Evolutionary conservation across 2,113 vertebrate species (phyloP).

Genomic region (Chrysochloris asiatica): DNA sequence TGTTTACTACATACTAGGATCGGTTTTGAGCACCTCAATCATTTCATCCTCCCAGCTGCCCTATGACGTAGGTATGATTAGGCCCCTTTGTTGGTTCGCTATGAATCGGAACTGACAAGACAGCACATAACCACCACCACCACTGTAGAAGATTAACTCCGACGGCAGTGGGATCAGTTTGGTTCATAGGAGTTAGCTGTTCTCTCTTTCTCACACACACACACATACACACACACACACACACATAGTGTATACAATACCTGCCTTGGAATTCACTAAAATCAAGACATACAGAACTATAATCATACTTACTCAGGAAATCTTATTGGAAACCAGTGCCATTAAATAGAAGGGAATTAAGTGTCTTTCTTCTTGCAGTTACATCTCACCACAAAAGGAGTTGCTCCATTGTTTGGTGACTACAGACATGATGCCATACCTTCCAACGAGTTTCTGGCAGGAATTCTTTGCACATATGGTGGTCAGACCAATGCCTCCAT

Average conservation of each 20-base stretch:
- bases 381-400: not conserved
- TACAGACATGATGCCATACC: conserved; percentile 69
- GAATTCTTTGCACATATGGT: conserved; percentile 83
- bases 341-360: not conserved
- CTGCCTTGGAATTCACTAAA: not conserved
- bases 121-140: no score
- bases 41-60: not conserved
- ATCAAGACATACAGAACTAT: not conserved
- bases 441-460: conserved; percentile 80
- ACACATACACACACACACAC: no score
- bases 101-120: no score
- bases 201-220: no score
- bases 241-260: not conserved
- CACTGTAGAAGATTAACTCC: not conserved
- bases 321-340: not conserved
- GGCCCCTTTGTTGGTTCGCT: no score
- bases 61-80: not conserved
- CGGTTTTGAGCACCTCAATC: not conserved
- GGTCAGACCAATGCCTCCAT: conserved; percentile 86
- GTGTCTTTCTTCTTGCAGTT: not conserved
- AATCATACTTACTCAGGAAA: not conserved
- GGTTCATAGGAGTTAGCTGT: not conserved
- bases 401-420: not conserved
- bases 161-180: no score
- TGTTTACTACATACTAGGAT: not conserved